phyloP scores from a whole-genome alignment of 2,797 vertebrate species.

The Eutrigla gurnardus region DNA sequence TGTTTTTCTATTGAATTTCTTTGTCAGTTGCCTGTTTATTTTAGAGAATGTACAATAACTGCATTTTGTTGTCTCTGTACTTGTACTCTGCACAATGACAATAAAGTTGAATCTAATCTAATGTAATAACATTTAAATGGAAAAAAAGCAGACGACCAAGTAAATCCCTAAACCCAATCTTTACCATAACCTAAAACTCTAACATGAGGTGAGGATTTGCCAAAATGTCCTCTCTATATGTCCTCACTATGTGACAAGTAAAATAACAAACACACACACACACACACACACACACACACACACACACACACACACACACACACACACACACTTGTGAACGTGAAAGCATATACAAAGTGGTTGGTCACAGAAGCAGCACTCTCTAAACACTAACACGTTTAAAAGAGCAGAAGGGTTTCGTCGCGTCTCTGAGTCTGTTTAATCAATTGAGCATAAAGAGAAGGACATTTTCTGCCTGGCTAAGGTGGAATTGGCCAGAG shows the following conservation, averaged over 20 bases:
- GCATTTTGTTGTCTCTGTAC: too few species aligned
- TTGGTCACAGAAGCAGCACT: slow-evolving; percentile 23
- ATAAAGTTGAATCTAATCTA: too few species aligned
- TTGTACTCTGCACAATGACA: too few species aligned
- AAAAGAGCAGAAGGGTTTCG: slow-evolving; percentile 34
- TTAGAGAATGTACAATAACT: too few species aligned
- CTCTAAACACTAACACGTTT: slow-evolving; percentile 12
- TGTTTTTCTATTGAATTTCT: too few species aligned
- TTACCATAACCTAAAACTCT: background rate
- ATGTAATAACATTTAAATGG: too few species aligned
- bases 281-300: background rate
- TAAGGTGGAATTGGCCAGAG: slow-evolving; percentile 62
- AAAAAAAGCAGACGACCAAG: background rate
- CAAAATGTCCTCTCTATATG: too few species aligned
- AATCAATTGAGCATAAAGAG: slow-evolving; percentile 48
- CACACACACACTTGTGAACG: background rate
- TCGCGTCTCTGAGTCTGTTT: slow-evolving; percentile 20
- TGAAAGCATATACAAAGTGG: slow-evolving; percentile 13
- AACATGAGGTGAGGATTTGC: background rate
- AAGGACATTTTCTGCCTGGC: slow-evolving; percentile 63
- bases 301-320: background rate
- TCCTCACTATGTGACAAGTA: background rate
- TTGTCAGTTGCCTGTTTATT: too few species aligned
- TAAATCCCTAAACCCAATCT: background rate
- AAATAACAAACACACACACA: background rate